phyloP scores from a whole-genome alignment of 2,113 vertebrate species.

The Eretmochelys imbricata region DNA sequence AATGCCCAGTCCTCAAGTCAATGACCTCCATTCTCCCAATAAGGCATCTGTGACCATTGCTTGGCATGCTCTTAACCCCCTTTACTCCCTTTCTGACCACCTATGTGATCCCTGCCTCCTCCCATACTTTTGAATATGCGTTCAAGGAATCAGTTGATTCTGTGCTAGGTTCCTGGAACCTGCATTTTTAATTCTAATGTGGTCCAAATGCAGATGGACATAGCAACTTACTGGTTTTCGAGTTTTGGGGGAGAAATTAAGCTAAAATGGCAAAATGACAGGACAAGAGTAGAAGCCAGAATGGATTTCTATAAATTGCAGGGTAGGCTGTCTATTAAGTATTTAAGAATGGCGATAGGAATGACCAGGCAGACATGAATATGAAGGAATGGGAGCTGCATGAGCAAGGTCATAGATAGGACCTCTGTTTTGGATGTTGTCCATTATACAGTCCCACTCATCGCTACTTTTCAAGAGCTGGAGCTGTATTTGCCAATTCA shows the following conservation, averaged over 20 bases:
- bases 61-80: neutral
- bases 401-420: neutral
- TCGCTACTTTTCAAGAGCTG: neutral
- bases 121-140: neutral
- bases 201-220: neutral
- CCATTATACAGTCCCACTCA: neutral
- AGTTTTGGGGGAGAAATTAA: neutral
- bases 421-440: neutral
- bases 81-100: neutral
- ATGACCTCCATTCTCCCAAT: neutral
- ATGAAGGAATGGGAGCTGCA: rapidly evolving
- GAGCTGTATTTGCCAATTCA: rapidly evolving
- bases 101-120: neutral
- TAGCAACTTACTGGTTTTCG: neutral
- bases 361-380: neutral
- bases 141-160: neutral
- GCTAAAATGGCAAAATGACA: neutral
- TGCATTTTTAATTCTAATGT: rapidly evolving
- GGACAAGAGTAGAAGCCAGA: rapidly evolving
- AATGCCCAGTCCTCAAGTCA: neutral
- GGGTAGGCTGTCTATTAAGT: neutral
- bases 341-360: neutral
- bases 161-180: neutral
- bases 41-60: neutral
- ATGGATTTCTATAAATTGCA: neutral